Evolutionary conservation across 2,888 invertebrate species (phyloP), one percentile per base, ranked within the genome.

Genomic region (Anagyrus pseudococci): DNA sequence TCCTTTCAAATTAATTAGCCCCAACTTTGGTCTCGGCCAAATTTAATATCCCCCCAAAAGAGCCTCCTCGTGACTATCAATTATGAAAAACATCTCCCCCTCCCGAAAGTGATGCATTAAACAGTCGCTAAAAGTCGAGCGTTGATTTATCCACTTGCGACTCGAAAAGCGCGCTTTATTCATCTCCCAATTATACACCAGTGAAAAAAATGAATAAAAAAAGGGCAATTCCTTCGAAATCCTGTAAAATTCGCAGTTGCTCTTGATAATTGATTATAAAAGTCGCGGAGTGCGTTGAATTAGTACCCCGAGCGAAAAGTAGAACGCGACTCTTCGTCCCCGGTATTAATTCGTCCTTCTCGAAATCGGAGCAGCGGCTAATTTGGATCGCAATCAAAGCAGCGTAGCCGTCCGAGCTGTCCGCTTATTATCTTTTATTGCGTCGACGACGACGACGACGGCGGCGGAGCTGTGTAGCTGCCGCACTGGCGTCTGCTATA

Each of bases 221-320:
- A 61, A 49, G 26, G 43, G 26, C 17, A 47, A 4, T 17, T 44
- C n/a, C 41, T 40, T 33, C 19, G 20, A 19, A 56, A 29, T 29
- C 29, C 10, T 29, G 29, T 29, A 29, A 29, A 29, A 7, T 29
- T 53, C 47, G n/a, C 33, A 17, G 40, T 4, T 22, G 23, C 17
- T 43, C 4, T 46, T 8, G 13, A 13, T 58, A 63, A 63, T 58
- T 55, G 63, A 58, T 58, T 46, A 50, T 58, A 63, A 63, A 63
- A 55, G 55, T 58, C 58, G 22, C 2, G 6, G 48, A 1, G 15
- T n/a, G n/a, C n/a, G n/a, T n/a, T n/a, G n/a, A n/a, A n/a, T n/a
- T n/a, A n/a, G n/a, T n/a, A n/a, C n/a, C n/a, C n/a, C n/a, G n/a
- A 29, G 10, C 4, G 29, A 10, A 10, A 29, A 29, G 29, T 29